Evolutionary conservation across 2,113 vertebrate genomes (phyloP), one percentile per base, ranked within the genome.

Genomic region (Trematomus loennbergii): DNA sequence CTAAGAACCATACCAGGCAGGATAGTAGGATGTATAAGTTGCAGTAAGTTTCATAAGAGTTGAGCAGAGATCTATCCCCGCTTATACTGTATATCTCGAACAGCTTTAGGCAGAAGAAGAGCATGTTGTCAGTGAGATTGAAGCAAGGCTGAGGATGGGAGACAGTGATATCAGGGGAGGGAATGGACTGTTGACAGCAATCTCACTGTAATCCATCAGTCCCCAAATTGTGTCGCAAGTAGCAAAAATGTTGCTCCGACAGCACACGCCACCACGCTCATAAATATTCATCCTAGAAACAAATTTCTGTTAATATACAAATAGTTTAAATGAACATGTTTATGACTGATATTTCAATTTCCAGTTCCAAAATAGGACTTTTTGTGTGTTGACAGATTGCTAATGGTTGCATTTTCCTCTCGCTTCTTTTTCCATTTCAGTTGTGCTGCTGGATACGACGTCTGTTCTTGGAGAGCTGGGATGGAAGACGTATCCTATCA

Each of bases 401-500:
- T 93, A 88, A 93, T 84, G 60, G 61, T 57, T 78, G 52, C 75
- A 40, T 88, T 81, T 78, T 9, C 45, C 29, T 22, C 45, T 48
- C 12, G 74, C 71, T 9, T 55, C 68, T 69, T 93, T 88, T 89
- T 75, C 92, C 64, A 45, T 95, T 94, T 88, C 92, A 98, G 97
- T 98, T 91, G 96, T 97, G 89, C 94, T 98, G 91, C 95, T 98
- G 93, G 97, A 98, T 94, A 98, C 97, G 83, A 97, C 97, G 36
- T 91, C 96, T 83, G 96, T 95, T 68, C 94, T 98, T 0, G 97
- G 97, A 89, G 97, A 98, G 76, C 95, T 98, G 9, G 96, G 97
- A 94, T 98, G 97, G 97, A 98, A 96, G 94, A 97, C 97, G 1
- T 98, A 97, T 93, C 97, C 97, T 50, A 90, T 98, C 91, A 98